Evolutionary conservation across 2,797 vertebrate genomes (phyloP), one percentile per base, ranked within the genome.

Genomic region (Furcifer pardalis): DNA sequence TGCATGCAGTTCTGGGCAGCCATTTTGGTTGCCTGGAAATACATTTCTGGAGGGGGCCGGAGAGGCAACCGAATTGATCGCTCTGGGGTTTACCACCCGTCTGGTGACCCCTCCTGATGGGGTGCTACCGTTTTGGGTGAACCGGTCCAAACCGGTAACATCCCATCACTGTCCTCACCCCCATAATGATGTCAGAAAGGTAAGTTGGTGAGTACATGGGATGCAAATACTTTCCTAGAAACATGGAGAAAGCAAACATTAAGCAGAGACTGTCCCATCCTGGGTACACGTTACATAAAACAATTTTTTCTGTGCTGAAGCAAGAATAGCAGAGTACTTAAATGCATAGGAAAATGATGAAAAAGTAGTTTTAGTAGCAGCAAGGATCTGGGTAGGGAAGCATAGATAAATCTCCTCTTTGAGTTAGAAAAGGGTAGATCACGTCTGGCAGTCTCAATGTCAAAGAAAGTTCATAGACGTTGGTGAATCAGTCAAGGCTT

Each of bases 391-490:
- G 78, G 66, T 37, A 62, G 62, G 44, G 2, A 77, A 87, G 83
- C 0, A 1, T 59, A 42, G 52, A 19, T 19, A 56, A n/a, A 56
- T 56, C 52, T 19, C 15, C 52, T 56, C 6, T 56, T 1, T 56
- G 52, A 2, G 52, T 21, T 56, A 19, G 52, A 56, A 56, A 56
- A 56, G 2, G n/a, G 13, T 49, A 56, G 23, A 77, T 86, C 49
- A 59, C 52, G 0, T 84, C 86, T 30, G 62, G 27, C 40, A 49
- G 4, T 79, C 21, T 69, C 44, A 77, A 74, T 75, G 80, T 2
- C 81, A 83, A 85, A 84, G 42, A 25, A 4, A 46, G 81, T 13
- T n/a, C 76, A 89, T 4, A 87, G 42, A 80, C 35, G 27, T 77
- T 42, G 3, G 25, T 42, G 37, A 71, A 42, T 4, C 9, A 37